Conservation (phyloP, 2,888 invertebrate genomes). For the Odontomyia ornata region DNA sequence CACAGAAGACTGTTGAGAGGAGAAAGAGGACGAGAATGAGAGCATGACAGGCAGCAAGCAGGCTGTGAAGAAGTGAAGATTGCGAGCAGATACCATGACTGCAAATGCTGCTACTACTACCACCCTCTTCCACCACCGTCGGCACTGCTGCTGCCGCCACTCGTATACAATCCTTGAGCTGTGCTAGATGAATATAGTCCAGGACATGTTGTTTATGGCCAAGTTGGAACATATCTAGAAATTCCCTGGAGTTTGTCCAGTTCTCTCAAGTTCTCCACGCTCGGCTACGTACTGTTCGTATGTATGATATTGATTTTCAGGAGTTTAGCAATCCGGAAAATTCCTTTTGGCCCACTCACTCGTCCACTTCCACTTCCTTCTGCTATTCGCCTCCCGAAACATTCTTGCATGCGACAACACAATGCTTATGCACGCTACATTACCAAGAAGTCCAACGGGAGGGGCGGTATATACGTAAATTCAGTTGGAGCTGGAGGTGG, state of each 20-base stretch:
- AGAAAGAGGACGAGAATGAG: no score
- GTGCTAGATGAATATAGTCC: slow-evolving; percentile 28
- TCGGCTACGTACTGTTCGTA: background rate
- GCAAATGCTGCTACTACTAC: no score
- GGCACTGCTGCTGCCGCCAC: no score
- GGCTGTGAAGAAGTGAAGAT: slow-evolving; percentile 6
- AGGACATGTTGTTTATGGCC: slow-evolving; percentile 35
- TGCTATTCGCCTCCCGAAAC: background rate
- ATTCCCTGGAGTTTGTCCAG: slow-evolving; percentile 46
- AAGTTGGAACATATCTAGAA: slow-evolving; percentile 41
- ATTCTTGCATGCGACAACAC: slow-evolving; percentile 26
- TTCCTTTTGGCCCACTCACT: slow-evolving; percentile 42
- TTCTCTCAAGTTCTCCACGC: slow-evolving; percentile 10
- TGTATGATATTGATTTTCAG: slow-evolving; percentile 31
- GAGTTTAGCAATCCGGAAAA: slow-evolving; percentile 35
- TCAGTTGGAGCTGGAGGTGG: background rate
- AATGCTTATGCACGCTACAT: slow-evolving; percentile 28
- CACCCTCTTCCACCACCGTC: no score
- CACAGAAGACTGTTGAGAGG: background rate
- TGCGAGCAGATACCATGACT: slow-evolving; percentile 19
- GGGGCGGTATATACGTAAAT: background rate
- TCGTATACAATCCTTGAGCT: background rate
- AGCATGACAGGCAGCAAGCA: background rate
- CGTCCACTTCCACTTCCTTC: background rate
- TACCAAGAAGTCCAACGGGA: slow-evolving; percentile 9